Percentiles rank a stretch among this genome's conserved stretches.
These are phyloP conservation scores for Dicrurus megarhynchus DNA, from an alignment of 2,113 vertebrate genomes.

Conservation along the genomic window DNA sequence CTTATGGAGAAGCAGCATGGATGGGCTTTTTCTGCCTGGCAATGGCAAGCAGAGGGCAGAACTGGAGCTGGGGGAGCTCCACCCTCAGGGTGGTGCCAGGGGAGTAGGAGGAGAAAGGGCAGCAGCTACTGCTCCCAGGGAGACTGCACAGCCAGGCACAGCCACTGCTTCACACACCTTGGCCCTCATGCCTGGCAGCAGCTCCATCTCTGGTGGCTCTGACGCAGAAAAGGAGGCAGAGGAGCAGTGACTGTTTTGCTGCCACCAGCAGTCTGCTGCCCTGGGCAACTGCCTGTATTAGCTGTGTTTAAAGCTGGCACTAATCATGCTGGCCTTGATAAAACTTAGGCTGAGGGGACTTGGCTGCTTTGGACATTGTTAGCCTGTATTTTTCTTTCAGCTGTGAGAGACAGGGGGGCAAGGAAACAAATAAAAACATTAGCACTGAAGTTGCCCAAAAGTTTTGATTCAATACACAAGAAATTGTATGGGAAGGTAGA, in stretches of 20 bases:
- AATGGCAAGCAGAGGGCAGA: not conserved
- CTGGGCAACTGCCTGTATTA: not conserved
- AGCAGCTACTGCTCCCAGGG: not conserved
- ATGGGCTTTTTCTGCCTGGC: not conserved
- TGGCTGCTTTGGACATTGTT: not conserved
- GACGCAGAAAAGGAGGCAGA: not conserved
- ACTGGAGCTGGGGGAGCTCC: not conserved
- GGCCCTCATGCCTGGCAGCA: not conserved
- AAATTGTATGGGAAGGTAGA: not conserved
- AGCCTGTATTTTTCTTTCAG: not conserved
- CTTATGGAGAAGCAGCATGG: not conserved
- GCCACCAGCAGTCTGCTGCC: not conserved
- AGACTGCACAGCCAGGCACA: not conserved
- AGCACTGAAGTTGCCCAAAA: not conserved
- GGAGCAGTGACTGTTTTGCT: not conserved
- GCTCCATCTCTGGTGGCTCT: not conserved
- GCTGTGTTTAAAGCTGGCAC: not conserved
- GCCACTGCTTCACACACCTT: not conserved
- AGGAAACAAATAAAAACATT: not conserved
- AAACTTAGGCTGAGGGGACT: not conserved
- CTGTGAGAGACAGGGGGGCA: not conserved
- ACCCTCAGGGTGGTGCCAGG: not conserved
- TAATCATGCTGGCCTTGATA: not conserved
- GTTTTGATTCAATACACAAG: not conserved
- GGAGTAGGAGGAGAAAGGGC: rapidly evolving